Evolutionary conservation across 1,140 invertebrate species (phyloP).

Genomic region (Sipha flava): DNA sequence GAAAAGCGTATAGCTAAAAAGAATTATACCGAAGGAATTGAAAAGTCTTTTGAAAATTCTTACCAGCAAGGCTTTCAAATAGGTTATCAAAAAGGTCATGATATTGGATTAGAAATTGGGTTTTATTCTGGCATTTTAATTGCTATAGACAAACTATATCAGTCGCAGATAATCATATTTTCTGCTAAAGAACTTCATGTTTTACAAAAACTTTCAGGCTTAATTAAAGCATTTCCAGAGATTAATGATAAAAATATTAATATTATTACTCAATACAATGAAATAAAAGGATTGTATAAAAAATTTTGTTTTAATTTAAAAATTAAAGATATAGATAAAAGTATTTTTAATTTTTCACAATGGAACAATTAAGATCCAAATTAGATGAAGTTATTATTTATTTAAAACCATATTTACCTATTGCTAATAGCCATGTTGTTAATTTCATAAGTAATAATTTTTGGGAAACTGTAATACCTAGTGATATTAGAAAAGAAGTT

Average conservation of each 20-base stretch:
- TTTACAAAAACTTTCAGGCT: constrained; percentile 37
- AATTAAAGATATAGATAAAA: constrained; percentile 32
- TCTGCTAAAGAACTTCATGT: constrained; percentile 34
- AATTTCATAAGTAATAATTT: constrained; percentile 66
- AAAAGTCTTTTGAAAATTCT: constrained; percentile 39
- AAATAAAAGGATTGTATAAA: constrained; percentile 42
- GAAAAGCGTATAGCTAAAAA: constrained; percentile 38
- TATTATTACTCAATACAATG: constrained; percentile 37
- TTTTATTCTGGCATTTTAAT: constrained; percentile 39
- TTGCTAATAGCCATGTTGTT: constrained; percentile 70
- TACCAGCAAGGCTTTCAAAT: constrained; percentile 41
- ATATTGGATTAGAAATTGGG: constrained; percentile 43
- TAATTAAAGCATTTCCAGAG: constrained; percentile 40
- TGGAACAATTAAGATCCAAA: constrained; percentile 37
- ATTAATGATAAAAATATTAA: constrained; percentile 39
- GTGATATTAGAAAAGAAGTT: constrained; percentile 49
- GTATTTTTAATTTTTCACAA: constrained; percentile 23
- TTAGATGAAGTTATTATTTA: constrained; percentile 51
- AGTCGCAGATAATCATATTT: constrained; percentile 8
- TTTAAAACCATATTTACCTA: constrained; percentile 50
- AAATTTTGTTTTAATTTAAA: constrained; percentile 42
- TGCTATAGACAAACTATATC: constrained; percentile 3
- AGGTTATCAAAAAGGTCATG: constrained; percentile 42
- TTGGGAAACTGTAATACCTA: constrained; percentile 54
- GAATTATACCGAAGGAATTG: constrained; percentile 40